Percentiles rank a stretch among this genome's conserved stretches.
These are phyloP conservation scores for Phallusia fumigata DNA, from an alignment of 23 tunicate genomes.

Conservation along the genomic window DNA sequence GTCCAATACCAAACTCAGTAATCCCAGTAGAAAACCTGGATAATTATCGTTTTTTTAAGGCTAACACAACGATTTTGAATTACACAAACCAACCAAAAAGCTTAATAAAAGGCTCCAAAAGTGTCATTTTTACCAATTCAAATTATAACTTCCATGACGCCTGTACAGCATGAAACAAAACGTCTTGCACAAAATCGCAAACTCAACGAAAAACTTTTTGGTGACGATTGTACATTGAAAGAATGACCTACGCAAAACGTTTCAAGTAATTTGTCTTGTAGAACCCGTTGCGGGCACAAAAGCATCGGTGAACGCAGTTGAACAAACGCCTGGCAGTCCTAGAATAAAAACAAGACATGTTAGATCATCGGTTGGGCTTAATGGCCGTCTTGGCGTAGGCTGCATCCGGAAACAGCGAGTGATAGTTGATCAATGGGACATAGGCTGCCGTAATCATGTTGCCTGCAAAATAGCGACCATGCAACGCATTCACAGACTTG, in stretches of 20 bases:
- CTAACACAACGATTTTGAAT: too few species aligned
- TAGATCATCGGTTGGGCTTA: slow-evolving; percentile 16
- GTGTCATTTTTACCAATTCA: too few species aligned
- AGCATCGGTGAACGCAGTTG: too few species aligned
- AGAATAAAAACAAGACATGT: neutral
- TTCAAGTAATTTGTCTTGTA: too few species aligned
- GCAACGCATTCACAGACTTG: slow-evolving; percentile 85
- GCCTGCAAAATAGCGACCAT: slow-evolving; percentile 94
- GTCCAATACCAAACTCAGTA: too few species aligned
- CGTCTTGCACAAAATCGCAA: neutral
- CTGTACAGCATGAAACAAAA: neutral
- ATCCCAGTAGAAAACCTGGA: too few species aligned
- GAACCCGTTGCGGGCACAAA: too few species aligned
- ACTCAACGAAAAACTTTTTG: neutral
- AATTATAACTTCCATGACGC: too few species aligned
- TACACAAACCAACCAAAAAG: too few species aligned
- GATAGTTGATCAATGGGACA: slow-evolving; percentile 93
- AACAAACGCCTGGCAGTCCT: neutral
- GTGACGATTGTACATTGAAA: neutral
- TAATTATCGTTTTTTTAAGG: too few species aligned
- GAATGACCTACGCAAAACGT: neutral
- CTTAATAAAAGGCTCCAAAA: too few species aligned
- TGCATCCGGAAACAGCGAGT: slow-evolving; percentile 79
- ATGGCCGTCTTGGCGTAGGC: slow-evolving; percentile 43
- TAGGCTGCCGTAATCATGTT: slow-evolving; percentile 97